These are phyloP conservation scores for Exephanes ischioxanthus DNA, from an alignment of 2,888 invertebrate genomes.

Conservation along the genomic window DNA sequence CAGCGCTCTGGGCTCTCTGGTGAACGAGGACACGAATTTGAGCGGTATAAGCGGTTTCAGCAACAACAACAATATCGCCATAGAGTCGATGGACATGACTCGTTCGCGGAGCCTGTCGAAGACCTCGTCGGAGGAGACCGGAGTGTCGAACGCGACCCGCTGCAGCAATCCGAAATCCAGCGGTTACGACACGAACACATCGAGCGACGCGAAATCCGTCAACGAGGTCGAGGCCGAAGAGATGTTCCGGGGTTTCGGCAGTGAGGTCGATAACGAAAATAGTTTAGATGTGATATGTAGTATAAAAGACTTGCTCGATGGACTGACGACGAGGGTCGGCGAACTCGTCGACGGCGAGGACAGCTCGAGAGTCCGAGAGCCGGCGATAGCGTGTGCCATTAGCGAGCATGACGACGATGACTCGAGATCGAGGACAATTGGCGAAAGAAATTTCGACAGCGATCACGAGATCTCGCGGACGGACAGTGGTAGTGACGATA, in stretches of 20 bases:
- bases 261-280: conserved; percentile 57
- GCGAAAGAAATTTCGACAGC: conserved; percentile 48
- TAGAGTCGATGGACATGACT: conserved; percentile 59
- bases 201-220: conserved; percentile 65
- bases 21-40: conserved; percentile 72
- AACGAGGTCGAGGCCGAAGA: conserved; percentile 55
- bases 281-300: conserved; percentile 69
- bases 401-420: conserved; percentile 41
- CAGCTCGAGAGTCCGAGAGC: neutral
- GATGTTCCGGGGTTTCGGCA: conserved; percentile 74
- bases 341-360: conserved; percentile 31
- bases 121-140: conserved; percentile 72
- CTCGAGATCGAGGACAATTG: conserved; percentile 19
- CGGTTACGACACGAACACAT: conserved; percentile 72
- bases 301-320: conserved; percentile 67
- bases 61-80: conserved; percentile 72
- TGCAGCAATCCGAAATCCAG: conserved; percentile 71
- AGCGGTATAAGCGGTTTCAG: conserved; percentile 72
- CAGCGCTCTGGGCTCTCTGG: conserved; percentile 66
- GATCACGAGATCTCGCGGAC: conserved; percentile 54
- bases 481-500: conserved; percentile 68
- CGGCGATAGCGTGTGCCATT: conserved; percentile 24
- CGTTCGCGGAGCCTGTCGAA: conserved; percentile 74
- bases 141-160: conserved; percentile 39
- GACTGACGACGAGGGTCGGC: conserved; percentile 49